phyloP scores from a whole-genome alignment of 2,888 invertebrate species.

The Thysanoteuthis rhombus region DNA sequence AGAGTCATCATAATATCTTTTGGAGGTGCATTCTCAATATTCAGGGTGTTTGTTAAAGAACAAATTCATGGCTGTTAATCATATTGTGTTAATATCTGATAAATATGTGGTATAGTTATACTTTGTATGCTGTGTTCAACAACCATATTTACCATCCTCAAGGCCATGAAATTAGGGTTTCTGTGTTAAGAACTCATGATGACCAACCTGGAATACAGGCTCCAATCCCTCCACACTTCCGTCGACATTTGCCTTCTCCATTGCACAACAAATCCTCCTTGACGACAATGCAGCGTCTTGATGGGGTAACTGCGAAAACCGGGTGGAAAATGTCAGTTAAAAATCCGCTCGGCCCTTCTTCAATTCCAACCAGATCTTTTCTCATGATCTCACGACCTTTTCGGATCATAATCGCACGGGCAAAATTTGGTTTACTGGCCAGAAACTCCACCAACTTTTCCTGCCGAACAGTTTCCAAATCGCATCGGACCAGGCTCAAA shows the following conservation, averaged over 20 bases:
- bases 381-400: conserved; percentile 20
- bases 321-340: conserved; percentile 23
- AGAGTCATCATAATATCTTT: too few relatives aligned
- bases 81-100: too few relatives aligned
- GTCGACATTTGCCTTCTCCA: conserved; percentile 1
- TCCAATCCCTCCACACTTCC: conserved; percentile 17
- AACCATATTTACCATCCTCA: too few relatives aligned
- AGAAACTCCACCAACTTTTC: background rate
- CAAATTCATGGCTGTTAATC: too few relatives aligned
- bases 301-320: background rate
- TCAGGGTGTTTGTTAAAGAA: too few relatives aligned
- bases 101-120: background rate
- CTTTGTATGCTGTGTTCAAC: too few relatives aligned
- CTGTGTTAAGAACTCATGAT: too few relatives aligned
- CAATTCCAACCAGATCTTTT: conserved; percentile 12
- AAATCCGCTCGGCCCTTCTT: conserved; percentile 22
- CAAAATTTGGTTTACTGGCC: background rate
- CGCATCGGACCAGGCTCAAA: background rate
- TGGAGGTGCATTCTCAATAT: too few relatives aligned
- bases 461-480: background rate
- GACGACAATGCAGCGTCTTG: conserved; percentile 22
- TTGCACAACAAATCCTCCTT: conserved; percentile 18
- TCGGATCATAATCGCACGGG: background rate
- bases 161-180: too few relatives aligned
- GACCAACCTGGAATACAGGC: background rate